These are phyloP conservation scores for Cylloceria caligata DNA, from an alignment of 2,888 invertebrate species.

Conservation along the genomic window DNA sequence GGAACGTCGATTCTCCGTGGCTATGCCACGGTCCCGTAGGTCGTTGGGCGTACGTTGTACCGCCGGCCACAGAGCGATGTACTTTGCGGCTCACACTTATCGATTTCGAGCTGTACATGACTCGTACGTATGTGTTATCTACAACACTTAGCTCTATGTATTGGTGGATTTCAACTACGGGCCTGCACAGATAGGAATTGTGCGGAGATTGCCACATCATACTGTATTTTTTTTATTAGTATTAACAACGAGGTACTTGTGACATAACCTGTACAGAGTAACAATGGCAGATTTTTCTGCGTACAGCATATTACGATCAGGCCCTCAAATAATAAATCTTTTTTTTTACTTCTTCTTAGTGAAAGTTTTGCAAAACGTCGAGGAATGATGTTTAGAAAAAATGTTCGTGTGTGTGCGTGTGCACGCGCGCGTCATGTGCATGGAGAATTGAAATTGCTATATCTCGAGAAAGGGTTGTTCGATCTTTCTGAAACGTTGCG, in stretches of 20 bases:
- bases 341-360: too few relatives aligned
- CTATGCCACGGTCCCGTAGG: conserved; percentile 51
- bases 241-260: not conserved
- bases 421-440: too few relatives aligned
- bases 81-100: conserved; percentile 65
- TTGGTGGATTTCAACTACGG: not conserved
- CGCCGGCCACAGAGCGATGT: conserved; percentile 57
- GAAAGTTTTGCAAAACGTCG: too few relatives aligned
- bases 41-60: conserved; percentile 60
- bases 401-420: too few relatives aligned
- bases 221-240: not conserved
- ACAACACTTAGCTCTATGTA: conserved; percentile 13
- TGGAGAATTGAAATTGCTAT: too few relatives aligned
- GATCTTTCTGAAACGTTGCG: too few relatives aligned
- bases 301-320: too few relatives aligned
- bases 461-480: too few relatives aligned
- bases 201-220: not conserved
- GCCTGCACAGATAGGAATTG: not conserved
- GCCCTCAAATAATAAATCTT: too few relatives aligned
- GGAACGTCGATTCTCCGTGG: conserved; percentile 28
- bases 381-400: too few relatives aligned
- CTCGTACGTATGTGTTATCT: conserved; percentile 39
- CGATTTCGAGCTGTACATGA: conserved; percentile 51
- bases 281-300: not conserved
- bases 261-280: not conserved